Evolutionary conservation across 2,113 vertebrate species (phyloP), one percentile per base, ranked within the genome.

Genomic region (Circaetus cinerascens): DNA sequence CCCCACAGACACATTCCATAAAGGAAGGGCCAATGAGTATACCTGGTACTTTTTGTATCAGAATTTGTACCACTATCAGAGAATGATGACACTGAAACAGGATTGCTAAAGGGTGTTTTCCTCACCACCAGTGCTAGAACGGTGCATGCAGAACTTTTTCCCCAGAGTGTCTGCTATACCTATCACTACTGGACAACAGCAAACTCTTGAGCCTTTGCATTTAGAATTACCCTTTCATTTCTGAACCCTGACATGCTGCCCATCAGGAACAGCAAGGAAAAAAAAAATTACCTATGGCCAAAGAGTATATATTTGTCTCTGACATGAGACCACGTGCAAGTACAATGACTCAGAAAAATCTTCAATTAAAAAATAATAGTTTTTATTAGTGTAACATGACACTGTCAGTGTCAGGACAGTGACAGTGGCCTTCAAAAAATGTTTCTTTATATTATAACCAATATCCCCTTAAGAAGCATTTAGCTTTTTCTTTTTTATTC

Each of bases 161-260:
- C 36, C 30, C 18, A 23, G 17, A 45, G 10, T 13, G 19, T 41
- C 41, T 62, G 32, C 60, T 71, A 7, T 12, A 77, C 13, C 26
- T 36, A 15, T 34, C 34, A 30, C 72, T 41, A 64, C 9, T 10
- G 38, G 29, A 57, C 66, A 92, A 81, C 7, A 62, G 14, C n/a
- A 59, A 82, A 85, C 17, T 59, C 15, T 0, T 0, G 0, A 74
- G 46, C 13, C 21, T 72, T 63, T 48, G 43, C 1, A 1, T 75
- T 88, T 26, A 86, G 32, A 93, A 71, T 32, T 34, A 36, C 18
- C 15, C 60, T 85, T 79, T 22, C 43, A 75, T 41, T 86, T 86
- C 75, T 55, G 43, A 96, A 72, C n/a, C 25, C 34, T 22, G 8
- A 71, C 7, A 55, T 8, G 25, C 40, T 55, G 51, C 12, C 17